Evolutionary conservation across 1,140 invertebrate genomes (phyloP).

Genomic region (Lepidurus packardi): DNA sequence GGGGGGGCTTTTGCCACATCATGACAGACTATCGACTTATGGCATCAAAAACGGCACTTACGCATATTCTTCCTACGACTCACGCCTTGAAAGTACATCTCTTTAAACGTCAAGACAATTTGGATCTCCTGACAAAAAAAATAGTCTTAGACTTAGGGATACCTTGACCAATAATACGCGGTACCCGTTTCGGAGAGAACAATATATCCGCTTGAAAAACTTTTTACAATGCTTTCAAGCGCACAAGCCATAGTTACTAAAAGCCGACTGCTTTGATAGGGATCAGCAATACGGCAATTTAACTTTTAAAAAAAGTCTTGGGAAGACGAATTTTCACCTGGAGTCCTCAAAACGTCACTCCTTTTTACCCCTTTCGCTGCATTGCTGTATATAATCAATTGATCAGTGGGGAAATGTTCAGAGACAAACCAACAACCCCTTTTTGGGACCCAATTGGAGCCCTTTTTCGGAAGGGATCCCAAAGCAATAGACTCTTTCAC

Average conservation of each 20-base stretch:
- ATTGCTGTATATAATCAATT: not conserved
- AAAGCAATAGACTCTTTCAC: not conserved
- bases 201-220: not conserved
- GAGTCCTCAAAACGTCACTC: too few relatives aligned
- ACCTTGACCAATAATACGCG: not conserved
- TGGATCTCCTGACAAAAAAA: too few relatives aligned
- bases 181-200: not conserved
- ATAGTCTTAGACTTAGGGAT: too few relatives aligned
- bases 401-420: not conserved
- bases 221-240: constrained; percentile 19
- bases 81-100: too few relatives aligned
- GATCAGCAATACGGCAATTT: not conserved
- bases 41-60: too few relatives aligned
- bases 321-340: constrained; percentile 7
- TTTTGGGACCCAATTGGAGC: too few relatives aligned
- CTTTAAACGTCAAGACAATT: too few relatives aligned
- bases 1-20: too few relatives aligned
- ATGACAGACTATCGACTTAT: too few relatives aligned
- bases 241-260: constrained; percentile 11
- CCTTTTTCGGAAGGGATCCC: not conserved
- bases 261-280: not conserved
- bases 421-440: not conserved
- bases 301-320: not conserved
- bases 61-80: too few relatives aligned
- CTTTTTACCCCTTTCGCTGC: too few relatives aligned